phyloP scores from a whole-genome alignment of 2,888 invertebrate genomes.

The Argyra leucocephala region DNA sequence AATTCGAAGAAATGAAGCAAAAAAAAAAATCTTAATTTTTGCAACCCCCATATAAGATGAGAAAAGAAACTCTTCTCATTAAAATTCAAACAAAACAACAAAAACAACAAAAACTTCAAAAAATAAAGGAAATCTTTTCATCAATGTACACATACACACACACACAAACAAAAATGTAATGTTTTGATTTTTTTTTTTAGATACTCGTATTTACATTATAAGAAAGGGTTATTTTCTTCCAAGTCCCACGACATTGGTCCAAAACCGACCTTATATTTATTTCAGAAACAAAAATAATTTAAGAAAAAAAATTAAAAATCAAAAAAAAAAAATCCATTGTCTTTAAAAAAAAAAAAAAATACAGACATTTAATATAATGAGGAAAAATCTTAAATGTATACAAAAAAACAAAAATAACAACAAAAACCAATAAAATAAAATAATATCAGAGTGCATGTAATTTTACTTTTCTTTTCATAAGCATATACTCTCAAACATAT shows the following conservation, averaged over 20 bases:
- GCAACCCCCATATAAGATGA: not conserved
- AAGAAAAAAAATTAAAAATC: not conserved
- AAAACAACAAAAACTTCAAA: not conserved
- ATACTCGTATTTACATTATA: not conserved
- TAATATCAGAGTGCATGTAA: not conserved
- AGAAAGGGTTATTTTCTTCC: slow-evolving; percentile 9
- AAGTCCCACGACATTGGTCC: not conserved
- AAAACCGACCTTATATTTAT: slow-evolving; percentile 2
- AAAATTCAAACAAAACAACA: not conserved
- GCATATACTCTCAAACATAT: not conserved
- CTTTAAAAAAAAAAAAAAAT: not conserved
- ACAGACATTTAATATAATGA: slow-evolving; percentile 3
- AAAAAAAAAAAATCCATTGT: not conserved
- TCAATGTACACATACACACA: not conserved
- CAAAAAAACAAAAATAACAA: not conserved
- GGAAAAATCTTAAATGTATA: slow-evolving; percentile 3
- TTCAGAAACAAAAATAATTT: too few relatives aligned
- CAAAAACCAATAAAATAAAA: not conserved
- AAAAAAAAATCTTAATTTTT: not conserved
- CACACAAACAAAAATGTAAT: not conserved
- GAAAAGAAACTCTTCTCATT: not conserved
- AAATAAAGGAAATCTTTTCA: not conserved
- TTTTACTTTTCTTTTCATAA: slow-evolving; percentile 4
- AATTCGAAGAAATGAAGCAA: not conserved
- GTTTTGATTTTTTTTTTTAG: not conserved